phyloP scores from a whole-genome alignment of 1,140 invertebrate species.

The Belonocnema kinseyi region DNA sequence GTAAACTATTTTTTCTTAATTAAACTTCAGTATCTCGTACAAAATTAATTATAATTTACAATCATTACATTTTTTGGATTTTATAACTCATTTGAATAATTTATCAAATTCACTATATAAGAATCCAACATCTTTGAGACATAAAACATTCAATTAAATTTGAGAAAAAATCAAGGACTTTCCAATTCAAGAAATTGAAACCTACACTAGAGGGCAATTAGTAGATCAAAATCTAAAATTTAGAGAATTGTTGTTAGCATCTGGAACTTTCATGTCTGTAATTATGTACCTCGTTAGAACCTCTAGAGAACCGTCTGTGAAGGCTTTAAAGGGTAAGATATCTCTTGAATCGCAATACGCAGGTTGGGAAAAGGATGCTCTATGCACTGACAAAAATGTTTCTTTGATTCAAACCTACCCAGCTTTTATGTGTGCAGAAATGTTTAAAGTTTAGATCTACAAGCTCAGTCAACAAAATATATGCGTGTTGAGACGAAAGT shows the following conservation, averaged over 20 bases:
- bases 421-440: too few species aligned
- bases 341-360: constrained; percentile 12
- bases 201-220: neutral
- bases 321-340: neutral
- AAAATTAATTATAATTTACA: too few species aligned
- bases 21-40: too few species aligned
- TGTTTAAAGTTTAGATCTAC: too few species aligned
- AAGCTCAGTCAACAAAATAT: neutral
- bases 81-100: neutral
- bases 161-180: too few species aligned
- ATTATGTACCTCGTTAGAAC: constrained; percentile 1
- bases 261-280: constrained; percentile 2
- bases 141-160: too few species aligned
- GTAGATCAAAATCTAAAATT: neutral
- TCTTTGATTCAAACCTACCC: too few species aligned
- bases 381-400: neutral
- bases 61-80: neutral
- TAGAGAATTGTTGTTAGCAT: constrained; percentile 1
- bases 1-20: too few species aligned
- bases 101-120: neutral
- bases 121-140: too few species aligned
- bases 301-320: neutral
- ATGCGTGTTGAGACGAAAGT: neutral
- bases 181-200: neutral
- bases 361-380: neutral